These are phyloP conservation scores for Podabrus alpinus DNA, from an alignment of 2,888 invertebrate species.

Conservation along the genomic window DNA sequence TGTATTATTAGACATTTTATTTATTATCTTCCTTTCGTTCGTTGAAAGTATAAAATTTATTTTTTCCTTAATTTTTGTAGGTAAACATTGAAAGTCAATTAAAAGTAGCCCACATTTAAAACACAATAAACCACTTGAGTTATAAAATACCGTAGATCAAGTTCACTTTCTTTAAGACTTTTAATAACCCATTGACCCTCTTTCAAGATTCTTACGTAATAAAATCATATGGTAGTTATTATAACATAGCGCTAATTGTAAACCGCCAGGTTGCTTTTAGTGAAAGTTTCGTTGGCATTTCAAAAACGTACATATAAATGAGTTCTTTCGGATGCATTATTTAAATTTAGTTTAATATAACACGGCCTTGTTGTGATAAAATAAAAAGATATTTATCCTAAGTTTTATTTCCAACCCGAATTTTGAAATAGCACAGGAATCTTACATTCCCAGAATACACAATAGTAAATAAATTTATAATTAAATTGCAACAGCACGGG, in stretches of 20 bases:
- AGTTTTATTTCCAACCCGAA: not conserved
- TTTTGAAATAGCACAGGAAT: not conserved
- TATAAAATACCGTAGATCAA: slow-evolving; percentile 9
- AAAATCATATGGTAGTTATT: not conserved
- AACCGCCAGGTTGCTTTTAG: not conserved
- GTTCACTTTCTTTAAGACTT: slow-evolving; percentile 21
- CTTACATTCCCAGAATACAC: not conserved
- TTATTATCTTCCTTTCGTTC: not conserved
- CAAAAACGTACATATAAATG: not conserved
- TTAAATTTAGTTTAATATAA: not conserved
- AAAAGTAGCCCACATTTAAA: not conserved
- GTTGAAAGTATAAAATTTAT: not conserved
- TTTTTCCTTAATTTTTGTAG: not conserved
- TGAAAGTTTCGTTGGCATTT: not conserved
- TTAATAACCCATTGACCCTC: slow-evolving; percentile 11
- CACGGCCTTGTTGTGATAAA: not conserved
- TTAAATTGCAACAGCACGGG: not conserved
- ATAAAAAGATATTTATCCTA: not conserved
- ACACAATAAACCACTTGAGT: not conserved
- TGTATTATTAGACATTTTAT: not conserved
- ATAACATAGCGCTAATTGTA: slow-evolving; percentile 1
- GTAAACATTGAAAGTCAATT: not conserved
- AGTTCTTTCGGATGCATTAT: not conserved
- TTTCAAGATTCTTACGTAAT: slow-evolving; percentile 9
- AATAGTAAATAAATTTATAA: not conserved